These are phyloP conservation scores for Drosophila antonietae DNA, from an alignment of 2,888 invertebrate genomes.

Conservation along the genomic window DNA sequence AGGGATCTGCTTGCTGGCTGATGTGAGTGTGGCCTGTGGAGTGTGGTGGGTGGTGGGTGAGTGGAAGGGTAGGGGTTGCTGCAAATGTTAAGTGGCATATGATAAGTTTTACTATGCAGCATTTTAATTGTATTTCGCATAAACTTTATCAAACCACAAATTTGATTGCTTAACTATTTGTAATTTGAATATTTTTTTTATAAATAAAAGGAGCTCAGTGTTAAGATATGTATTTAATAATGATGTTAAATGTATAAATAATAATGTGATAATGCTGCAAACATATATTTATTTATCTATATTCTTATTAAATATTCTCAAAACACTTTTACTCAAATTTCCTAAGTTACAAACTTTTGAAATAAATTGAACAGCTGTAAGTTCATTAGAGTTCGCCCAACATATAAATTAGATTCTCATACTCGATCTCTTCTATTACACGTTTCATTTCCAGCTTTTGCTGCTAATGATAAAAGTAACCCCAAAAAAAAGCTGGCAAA, in stretches of 20 bases:
- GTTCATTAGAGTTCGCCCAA: constrained; percentile 7
- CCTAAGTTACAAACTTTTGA: no score
- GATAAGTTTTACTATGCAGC: neutral
- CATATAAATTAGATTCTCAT: constrained; percentile 9
- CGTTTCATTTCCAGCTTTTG: constrained; percentile 5
- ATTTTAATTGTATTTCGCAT: constrained; percentile 22
- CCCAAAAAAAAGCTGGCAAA: constrained; percentile 4
- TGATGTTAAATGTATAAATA: no score
- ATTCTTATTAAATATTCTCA: no score
- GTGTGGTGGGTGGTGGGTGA: neutral
- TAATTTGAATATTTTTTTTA: neutral
- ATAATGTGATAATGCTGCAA: no score
- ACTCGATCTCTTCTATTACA: neutral
- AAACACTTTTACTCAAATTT: no score
- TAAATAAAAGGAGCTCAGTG: no score
- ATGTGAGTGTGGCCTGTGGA: neutral
- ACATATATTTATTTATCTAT: no score
- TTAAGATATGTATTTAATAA: no score
- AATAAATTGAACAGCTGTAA: neutral
- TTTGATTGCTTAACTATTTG: constrained; percentile 1
- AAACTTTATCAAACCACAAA: constrained; percentile 5
- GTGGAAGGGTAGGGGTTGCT: no score
- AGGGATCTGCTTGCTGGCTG: constrained; percentile 2
- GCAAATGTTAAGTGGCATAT: constrained; percentile 6
- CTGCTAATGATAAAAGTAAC: constrained; percentile 17